Percentiles rank a stretch among this genome's conserved stretches.
Conservation (phyloP, 1,140 invertebrate species). For the Sminthurides bifidus region DNA sequence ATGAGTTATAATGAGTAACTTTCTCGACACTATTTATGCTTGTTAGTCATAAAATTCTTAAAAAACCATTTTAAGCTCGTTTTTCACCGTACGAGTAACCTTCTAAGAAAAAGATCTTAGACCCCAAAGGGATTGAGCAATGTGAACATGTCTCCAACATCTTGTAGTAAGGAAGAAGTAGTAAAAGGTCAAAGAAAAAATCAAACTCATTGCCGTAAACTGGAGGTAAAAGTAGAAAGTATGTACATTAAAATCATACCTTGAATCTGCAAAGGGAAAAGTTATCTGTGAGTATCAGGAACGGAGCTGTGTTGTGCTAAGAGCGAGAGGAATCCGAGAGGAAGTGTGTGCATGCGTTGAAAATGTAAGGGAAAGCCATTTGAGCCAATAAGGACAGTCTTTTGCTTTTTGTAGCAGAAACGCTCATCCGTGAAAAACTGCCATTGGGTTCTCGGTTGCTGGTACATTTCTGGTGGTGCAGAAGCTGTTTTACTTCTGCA, state of each 20-base stretch:
- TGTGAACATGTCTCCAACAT: too few relatives aligned
- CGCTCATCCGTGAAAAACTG: too few relatives aligned
- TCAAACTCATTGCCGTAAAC: not conserved
- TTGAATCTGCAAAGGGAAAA: not conserved
- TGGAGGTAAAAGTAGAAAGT: not conserved
- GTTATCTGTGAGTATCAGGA: not conserved
- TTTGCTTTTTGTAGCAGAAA: conserved; percentile 11
- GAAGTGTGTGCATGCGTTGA: conserved; percentile 10
- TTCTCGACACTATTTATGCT: not conserved
- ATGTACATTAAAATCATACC: not conserved
- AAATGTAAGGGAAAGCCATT: conserved; percentile 4
- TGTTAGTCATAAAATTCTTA: not conserved
- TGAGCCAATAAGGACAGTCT: conserved; percentile 18
- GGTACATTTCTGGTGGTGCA: too few relatives aligned
- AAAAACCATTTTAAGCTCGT: not conserved
- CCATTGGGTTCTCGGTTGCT: too few relatives aligned
- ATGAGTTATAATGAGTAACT: too few relatives aligned
- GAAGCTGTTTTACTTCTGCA: too few relatives aligned
- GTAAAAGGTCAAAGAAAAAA: not conserved
- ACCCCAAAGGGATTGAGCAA: too few relatives aligned
- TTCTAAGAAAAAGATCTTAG: too few relatives aligned
- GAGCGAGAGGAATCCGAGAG: conserved; percentile 1
- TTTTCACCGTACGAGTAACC: too few relatives aligned
- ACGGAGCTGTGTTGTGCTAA: not conserved
- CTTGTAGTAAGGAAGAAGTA: not conserved